phyloP scores from a whole-genome alignment of 2,113 vertebrate species.

The Brienomyrus longianalis region DNA sequence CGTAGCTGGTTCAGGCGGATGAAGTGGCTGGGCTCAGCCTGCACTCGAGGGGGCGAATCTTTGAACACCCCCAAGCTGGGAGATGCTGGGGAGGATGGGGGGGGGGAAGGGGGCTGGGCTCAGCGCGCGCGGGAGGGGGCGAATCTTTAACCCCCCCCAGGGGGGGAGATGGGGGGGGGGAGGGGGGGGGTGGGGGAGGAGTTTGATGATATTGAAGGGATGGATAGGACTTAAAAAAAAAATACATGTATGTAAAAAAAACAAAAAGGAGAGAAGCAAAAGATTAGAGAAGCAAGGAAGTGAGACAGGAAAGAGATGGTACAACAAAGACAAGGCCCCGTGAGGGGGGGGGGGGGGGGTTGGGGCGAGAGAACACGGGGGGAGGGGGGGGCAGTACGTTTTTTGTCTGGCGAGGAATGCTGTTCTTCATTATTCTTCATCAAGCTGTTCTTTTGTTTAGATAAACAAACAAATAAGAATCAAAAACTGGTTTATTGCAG shows the following conservation, averaged over 20 bases:
- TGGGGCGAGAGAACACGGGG: conserved; percentile 39
- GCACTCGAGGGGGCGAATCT: conserved; percentile 53
- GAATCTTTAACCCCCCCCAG: conserved; percentile 75
- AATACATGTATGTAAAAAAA: not conserved
- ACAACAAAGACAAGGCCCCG: not conserved
- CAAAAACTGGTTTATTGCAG: not conserved
- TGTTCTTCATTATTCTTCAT: not conserved
- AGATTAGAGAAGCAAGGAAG: conserved; percentile 13
- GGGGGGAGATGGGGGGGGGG: conserved; percentile 5
- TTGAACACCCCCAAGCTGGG: conserved; percentile 68
- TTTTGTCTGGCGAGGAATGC: conserved; percentile 20
- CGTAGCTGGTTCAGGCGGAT: conserved; percentile 2
- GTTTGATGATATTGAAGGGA: conserved; percentile 34
- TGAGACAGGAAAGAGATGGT: not conserved
- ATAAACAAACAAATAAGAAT: not conserved
- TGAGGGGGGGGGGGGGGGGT: conserved; percentile 30
- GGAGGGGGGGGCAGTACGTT: conserved; percentile 27
- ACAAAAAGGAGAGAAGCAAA: conserved; percentile 12
- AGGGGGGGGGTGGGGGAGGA: conserved; percentile 51
- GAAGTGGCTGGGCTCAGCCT: conserved; percentile 8
- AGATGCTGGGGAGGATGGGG: conserved; percentile 6
- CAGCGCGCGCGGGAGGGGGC: conserved; percentile 28
- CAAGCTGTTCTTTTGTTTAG: not conserved
- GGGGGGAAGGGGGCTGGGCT: conserved; percentile 18
- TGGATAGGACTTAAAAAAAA: not conserved